A percentile compares a stretch with the other conserved stretches of the same genome.
Evolutionary conservation across 2,797 vertebrate genomes (phyloP).

Genomic region (Spinibarbus caldwelli): DNA sequence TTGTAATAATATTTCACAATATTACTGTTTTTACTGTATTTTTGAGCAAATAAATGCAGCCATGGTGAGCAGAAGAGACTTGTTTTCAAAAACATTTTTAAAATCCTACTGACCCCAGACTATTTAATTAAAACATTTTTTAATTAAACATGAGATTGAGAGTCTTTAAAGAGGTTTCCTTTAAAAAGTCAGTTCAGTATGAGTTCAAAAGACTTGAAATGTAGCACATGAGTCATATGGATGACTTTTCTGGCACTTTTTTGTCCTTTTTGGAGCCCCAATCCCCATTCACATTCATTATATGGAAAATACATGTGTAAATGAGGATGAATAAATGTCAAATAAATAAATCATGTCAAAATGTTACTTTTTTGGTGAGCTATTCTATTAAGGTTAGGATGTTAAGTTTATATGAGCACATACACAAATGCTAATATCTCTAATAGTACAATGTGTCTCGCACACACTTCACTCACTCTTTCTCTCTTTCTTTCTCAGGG

Average conservation of each 20-base stretch:
- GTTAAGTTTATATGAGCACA: slow-evolving; percentile 3
- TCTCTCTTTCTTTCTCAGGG: slow-evolving; percentile 74
- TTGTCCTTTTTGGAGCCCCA: too few relatives aligned
- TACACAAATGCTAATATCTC: neutral
- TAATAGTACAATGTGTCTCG: neutral
- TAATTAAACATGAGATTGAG: too few relatives aligned
- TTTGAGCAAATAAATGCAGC: too few relatives aligned
- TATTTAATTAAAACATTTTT: too few relatives aligned
- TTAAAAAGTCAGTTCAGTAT: too few relatives aligned
- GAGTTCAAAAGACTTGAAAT: too few relatives aligned
- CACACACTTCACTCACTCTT: slow-evolving; percentile 38
- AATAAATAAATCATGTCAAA: neutral
- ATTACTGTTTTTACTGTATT: too few relatives aligned
- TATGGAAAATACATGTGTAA: neutral
- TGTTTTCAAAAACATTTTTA: too few relatives aligned
- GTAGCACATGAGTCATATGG: neutral
- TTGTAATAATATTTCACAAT: too few relatives aligned
- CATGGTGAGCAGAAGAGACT: too few relatives aligned
- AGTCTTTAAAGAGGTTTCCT: too few relatives aligned
- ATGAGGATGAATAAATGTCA: neutral
- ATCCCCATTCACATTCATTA: neutral
- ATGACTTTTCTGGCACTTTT: neutral
- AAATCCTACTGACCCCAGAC: too few relatives aligned
- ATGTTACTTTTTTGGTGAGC: neutral
- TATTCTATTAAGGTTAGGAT: neutral